Evolutionary conservation across 2,113 vertebrate species (phyloP).

Genomic region (Galeopterus variegatus): DNA sequence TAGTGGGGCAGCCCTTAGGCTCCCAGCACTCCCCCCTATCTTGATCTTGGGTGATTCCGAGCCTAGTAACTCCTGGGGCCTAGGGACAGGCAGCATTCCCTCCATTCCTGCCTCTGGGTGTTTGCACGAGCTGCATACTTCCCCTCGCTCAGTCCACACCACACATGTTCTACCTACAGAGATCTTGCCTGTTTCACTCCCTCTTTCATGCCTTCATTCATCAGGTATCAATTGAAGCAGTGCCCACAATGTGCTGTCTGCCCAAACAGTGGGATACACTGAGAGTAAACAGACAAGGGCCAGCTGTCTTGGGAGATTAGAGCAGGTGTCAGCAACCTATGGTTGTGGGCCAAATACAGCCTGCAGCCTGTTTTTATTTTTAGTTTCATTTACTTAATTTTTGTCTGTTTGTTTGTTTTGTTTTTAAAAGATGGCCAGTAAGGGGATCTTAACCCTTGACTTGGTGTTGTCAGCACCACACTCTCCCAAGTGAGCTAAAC

Average conservation of each 20-base stretch:
- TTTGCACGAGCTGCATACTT: background rate
- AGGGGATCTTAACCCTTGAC: too few species aligned
- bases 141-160: rapidly evolving
- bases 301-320: background rate
- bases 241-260: background rate
- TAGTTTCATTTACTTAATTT: too few species aligned
- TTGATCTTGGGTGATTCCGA: background rate
- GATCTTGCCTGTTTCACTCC: background rate
- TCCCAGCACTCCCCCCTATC: background rate
- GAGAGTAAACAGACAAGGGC: background rate
- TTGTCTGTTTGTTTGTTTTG: too few species aligned
- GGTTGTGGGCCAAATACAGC: background rate
- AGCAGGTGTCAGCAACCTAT: background rate
- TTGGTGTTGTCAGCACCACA: too few species aligned
- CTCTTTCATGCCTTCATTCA: background rate
- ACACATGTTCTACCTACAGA: background rate
- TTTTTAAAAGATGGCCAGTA: too few species aligned
- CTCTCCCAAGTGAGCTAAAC: too few species aligned
- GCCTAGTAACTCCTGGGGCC: background rate
- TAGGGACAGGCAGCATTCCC: too few species aligned
- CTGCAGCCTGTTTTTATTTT: too few species aligned
- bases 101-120: background rate
- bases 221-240: background rate
- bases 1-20: background rate
- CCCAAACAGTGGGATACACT: background rate